A percentile compares a stretch with the other conserved stretches of the same genome.
phyloP scores from a whole-genome alignment of 2,888 invertebrate species.

The Noctua janthina region DNA sequence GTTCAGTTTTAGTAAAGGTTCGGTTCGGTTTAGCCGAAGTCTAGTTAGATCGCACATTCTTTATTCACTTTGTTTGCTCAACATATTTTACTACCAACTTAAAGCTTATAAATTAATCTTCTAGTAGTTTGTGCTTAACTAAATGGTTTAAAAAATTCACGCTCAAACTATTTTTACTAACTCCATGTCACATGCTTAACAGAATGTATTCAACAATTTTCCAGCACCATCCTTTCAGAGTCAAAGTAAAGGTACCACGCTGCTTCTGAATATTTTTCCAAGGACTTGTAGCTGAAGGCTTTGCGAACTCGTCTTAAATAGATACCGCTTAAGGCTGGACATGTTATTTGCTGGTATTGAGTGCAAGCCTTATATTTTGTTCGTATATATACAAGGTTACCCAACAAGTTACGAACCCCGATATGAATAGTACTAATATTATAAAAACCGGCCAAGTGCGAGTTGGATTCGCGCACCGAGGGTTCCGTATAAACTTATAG shows the following conservation, averaged over 20 bases:
- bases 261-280: conserved; percentile 56
- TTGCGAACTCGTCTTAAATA: conserved; percentile 55
- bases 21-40: neutral
- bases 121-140: neutral
- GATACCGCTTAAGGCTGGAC: conserved; percentile 63
- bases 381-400: conserved; percentile 14
- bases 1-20: neutral
- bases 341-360: conserved; percentile 67
- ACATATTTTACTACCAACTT: neutral
- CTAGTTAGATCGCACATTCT: neutral
- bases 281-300: conserved; percentile 52
- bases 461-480: no score
- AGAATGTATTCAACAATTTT: conserved; percentile 52
- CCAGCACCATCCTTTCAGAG: conserved; percentile 33
- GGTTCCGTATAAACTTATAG: neutral
- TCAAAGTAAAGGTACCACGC: conserved; percentile 51
- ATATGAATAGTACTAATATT: no score
- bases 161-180: conserved; percentile 10
- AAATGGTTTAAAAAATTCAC: conserved; percentile 22
- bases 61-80: neutral
- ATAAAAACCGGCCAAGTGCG: neutral
- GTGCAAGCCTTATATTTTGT: conserved; percentile 33
- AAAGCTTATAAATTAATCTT: neutral
- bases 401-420: no score
- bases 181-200: conserved; percentile 10